These are phyloP conservation scores for Falcunculus frontatus DNA, from an alignment of 2,113 vertebrate genomes.

Conservation along the genomic window DNA sequence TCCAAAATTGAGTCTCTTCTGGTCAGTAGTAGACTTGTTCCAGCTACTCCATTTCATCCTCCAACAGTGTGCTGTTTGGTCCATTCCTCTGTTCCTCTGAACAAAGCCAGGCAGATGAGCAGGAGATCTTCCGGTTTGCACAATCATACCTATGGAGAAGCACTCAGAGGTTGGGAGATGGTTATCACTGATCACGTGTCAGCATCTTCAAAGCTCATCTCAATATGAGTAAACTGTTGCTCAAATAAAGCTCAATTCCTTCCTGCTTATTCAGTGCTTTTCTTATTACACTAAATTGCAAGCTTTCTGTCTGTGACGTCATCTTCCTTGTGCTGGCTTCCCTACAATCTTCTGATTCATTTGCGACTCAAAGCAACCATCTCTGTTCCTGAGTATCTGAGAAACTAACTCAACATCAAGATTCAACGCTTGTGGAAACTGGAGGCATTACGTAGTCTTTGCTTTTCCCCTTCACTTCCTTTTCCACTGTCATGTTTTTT, in stretches of 20 bases:
- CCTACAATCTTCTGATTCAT: slow-evolving; percentile 14
- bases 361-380: not conserved
- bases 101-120: not conserved
- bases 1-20: not conserved
- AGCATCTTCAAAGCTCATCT: slow-evolving; percentile 12
- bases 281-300: slow-evolving; percentile 26
- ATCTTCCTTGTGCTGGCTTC: not conserved
- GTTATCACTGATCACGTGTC: not conserved
- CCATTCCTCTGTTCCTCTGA: not conserved
- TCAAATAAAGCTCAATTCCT: slow-evolving; percentile 18
- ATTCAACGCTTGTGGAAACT: not conserved
- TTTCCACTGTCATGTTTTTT: not conserved
- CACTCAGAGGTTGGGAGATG: slow-evolving; percentile 19
- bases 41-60: not conserved
- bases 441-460: not conserved
- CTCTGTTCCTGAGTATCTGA: not conserved
- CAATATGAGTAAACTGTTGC: slow-evolving; percentile 10
- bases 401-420: not conserved
- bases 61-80: fast-evolving
- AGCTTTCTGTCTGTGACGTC: not conserved
- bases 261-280: slow-evolving; percentile 46
- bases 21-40: not conserved
- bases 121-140: not conserved
- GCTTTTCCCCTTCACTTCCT: not conserved
- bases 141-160: not conserved